These are phyloP conservation scores for Drosophila erecta DNA, from an alignment of 1,140 invertebrate genomes.

Conservation along the genomic window DNA sequence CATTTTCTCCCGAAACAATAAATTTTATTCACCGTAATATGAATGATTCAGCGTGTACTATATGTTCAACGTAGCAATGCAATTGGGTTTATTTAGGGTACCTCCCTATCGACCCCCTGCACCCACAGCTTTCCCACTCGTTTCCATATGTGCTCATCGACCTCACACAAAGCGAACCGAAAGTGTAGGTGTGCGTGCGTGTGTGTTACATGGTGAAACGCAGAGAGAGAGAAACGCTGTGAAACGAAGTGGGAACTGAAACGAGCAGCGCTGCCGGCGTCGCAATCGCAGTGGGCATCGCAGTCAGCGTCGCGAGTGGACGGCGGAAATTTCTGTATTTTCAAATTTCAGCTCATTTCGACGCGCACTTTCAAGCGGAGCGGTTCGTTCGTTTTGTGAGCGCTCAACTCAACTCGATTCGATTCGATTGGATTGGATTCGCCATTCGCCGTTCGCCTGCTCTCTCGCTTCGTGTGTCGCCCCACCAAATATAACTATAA, in stretches of 20 bases:
- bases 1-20: too few species aligned
- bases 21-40: too few species aligned
- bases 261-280: slow-evolving; percentile 58
- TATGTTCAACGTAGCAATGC: neutral
- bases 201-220: slow-evolving; percentile 49
- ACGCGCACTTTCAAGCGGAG: slow-evolving; percentile 75
- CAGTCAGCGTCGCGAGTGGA: slow-evolving; percentile 23
- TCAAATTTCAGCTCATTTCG: slow-evolving; percentile 60
- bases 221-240: slow-evolving; percentile 34
- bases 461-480: slow-evolving; percentile 27
- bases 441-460: neutral
- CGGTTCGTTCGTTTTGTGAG: slow-evolving; percentile 58
- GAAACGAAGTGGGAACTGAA: slow-evolving; percentile 67
- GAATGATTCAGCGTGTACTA: too few species aligned
- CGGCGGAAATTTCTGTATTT: slow-evolving; percentile 38
- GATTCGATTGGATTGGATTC: slow-evolving; percentile 1
- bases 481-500: slow-evolving; percentile 20
- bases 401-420: slow-evolving; percentile 12
- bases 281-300: slow-evolving; percentile 6
- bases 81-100: slow-evolving; percentile 6
- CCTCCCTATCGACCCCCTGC: neutral
- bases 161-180: slow-evolving; percentile 63
- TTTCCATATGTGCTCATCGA: slow-evolving; percentile 61
- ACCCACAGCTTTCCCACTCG: slow-evolving; percentile 10
- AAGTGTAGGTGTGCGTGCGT: slow-evolving; percentile 70